Base-by-base conservation (phyloP, 92 coral and sea anemone species). In the Meandrina meandrites region DNA sequence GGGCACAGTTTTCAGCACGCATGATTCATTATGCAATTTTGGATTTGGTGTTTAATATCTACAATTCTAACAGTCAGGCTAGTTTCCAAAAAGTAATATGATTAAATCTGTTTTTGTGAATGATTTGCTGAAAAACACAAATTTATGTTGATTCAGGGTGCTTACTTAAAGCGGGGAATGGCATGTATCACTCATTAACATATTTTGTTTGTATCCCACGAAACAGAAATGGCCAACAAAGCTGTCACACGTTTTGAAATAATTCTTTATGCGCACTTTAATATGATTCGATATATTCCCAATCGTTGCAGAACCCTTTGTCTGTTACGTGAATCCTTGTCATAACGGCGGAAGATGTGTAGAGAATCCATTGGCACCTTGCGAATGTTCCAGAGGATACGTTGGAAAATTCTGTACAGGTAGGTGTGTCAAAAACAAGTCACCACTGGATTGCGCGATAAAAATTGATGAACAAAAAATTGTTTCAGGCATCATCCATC, bases 311-410 rank as follows among this genome's bases (percentile, higher is more conserved):
- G 88, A 85, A 12, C 28, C 9, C 12, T 79, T 37, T 54, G 40
- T 86, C 27, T 86, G 89, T 51, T 70, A 66, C 42, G 92, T 95
- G 7, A 96, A 94, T 79, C 96, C 98, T 8, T 97, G 99, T 77
- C 92, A 84, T 53, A 92, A 97, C 82, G 92, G 94, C 60, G 99
- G 99, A 11, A 89, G 88, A 28, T 97, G 99, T 64, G 87, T 87
- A 31, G 94, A 93, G 79, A 94, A 96, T 71, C 72, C 79, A 24
- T n/a, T 69, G 45, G 72, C 90, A 19, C 85, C 87, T 64, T 91
- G 93, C 75, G 54, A 19, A 5, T 91, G 93, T 87, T n/a, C 42
- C 54, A 78, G 45, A 57, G 93, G 93, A 34, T 91, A 76, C 57
- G 86, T 87, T 3, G 91, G 91, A 36, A 89, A 67, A 50, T 91